phyloP scores from a whole-genome alignment of 2,888 invertebrate genomes.

The Cyclophora punctaria region DNA sequence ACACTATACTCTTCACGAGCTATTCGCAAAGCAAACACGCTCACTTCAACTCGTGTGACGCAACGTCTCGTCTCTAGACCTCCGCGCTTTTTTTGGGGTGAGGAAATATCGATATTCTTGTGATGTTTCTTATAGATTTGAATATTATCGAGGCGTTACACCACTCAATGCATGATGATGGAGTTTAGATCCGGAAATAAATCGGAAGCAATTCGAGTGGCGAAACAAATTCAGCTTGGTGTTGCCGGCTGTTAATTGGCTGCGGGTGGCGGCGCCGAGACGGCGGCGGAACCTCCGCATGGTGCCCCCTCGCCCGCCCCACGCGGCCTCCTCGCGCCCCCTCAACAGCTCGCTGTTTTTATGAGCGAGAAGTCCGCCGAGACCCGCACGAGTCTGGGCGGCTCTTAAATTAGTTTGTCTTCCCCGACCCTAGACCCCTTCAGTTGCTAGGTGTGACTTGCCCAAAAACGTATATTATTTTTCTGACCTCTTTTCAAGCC shows the following conservation, averaged over 20 bases:
- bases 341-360: constrained; percentile 59
- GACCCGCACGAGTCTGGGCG: constrained; percentile 54
- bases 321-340: constrained; percentile 47
- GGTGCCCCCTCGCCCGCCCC: constrained; percentile 42
- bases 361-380: constrained; percentile 61
- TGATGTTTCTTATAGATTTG: constrained; percentile 9
- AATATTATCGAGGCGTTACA: constrained; percentile 23
- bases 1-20: constrained; percentile 19
- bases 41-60: constrained; percentile 15
- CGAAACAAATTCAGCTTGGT: constrained; percentile 69
- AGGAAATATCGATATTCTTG: constrained; percentile 6
- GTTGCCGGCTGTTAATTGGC: constrained; percentile 72
- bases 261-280: constrained; percentile 75
- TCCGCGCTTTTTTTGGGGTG: constrained; percentile 3
- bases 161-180: constrained; percentile 25
- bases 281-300: constrained; percentile 74
- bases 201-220: constrained; percentile 69
- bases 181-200: constrained; percentile 60
- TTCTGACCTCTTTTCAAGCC: too few species aligned
- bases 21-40: constrained; percentile 8
- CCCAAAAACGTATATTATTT: not conserved
- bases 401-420: constrained; percentile 63
- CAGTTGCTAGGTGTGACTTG: constrained; percentile 38
- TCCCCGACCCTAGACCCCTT: constrained; percentile 32
- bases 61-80: constrained; percentile 9